Evolutionary conservation across 92 coral and sea anemone species (phyloP).

Genomic region (Meandrina meandrites): DNA sequence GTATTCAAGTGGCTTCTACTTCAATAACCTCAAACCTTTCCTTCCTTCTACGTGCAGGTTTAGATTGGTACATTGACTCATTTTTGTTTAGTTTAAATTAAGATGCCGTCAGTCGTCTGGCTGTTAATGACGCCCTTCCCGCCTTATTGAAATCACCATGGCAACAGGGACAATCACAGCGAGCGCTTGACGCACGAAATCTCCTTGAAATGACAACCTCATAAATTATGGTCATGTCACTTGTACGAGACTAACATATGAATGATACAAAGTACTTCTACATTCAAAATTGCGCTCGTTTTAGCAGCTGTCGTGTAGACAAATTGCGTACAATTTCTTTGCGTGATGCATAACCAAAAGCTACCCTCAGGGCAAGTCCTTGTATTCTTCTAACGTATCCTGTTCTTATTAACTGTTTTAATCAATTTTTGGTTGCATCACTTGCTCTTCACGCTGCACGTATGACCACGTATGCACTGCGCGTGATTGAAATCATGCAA

Average conservation of each 20-base stretch:
- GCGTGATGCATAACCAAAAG: constrained; percentile 24
- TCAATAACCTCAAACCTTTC: not conserved
- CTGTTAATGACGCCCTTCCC: constrained; percentile 8
- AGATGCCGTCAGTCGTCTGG: constrained; percentile 1
- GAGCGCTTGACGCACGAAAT: constrained; percentile 13
- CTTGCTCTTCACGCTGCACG: not conserved
- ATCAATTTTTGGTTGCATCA: constrained; percentile 5
- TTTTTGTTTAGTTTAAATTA: constrained; percentile 14
- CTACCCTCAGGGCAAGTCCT: not conserved
- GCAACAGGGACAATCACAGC: not conserved
- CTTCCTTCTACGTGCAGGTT: constrained; percentile 13
- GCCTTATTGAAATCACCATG: not conserved
- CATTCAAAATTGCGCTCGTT: not conserved
- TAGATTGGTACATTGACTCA: not conserved
- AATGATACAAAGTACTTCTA: not conserved
- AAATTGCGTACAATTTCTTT: not conserved
- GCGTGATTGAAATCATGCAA: constrained; percentile 8
- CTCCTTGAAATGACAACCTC: not conserved
- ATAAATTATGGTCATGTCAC: not conserved
- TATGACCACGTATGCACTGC: not conserved
- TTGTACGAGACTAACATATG: not conserved
- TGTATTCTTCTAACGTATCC: constrained; percentile 8
- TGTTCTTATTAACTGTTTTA: not conserved
- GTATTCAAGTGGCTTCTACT: not conserved
- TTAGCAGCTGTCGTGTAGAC: not conserved